Evolutionary conservation across 2,888 invertebrate species (phyloP).

Genomic region (Pheosia tremula): DNA sequence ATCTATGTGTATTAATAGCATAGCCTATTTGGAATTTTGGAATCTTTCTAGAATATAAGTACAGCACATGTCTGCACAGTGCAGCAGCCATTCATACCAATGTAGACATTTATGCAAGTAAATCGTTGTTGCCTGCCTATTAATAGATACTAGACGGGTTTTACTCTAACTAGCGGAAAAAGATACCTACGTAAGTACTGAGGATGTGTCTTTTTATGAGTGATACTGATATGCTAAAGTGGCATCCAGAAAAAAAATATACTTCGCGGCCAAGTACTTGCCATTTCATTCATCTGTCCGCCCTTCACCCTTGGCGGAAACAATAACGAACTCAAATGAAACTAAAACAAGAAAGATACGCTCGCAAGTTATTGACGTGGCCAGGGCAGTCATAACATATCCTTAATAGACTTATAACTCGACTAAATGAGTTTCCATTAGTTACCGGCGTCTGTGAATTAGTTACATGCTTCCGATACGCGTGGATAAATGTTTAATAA

Average conservation of each 20-base stretch:
- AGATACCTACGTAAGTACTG: too few relatives aligned
- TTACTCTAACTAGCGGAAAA: too few relatives aligned
- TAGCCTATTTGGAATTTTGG: too few relatives aligned
- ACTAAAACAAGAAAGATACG: conserved; percentile 43
- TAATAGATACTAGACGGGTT: too few relatives aligned
- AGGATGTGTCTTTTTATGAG: too few relatives aligned
- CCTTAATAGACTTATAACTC: neutral
- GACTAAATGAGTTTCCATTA: conserved; percentile 22
- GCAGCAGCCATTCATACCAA: too few relatives aligned
- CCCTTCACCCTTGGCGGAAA: conserved; percentile 31
- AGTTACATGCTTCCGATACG: neutral
- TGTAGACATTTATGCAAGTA: too few relatives aligned
- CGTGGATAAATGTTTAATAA: neutral
- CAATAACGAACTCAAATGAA: conserved; percentile 45
- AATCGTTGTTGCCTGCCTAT: too few relatives aligned
- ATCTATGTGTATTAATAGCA: too few relatives aligned
- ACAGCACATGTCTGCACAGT: too few relatives aligned
- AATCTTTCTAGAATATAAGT: too few relatives aligned
- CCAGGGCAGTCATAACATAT: conserved; percentile 29
- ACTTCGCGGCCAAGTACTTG: neutral
- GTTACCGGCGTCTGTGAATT: conserved; percentile 11
- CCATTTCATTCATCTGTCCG: conserved; percentile 23
- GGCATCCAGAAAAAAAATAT: neutral
- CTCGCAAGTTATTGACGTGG: conserved; percentile 51
- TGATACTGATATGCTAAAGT: too few relatives aligned